Conservation (phyloP, 2,113 vertebrate genomes). For the Ginglymostoma cirratum region DNA sequence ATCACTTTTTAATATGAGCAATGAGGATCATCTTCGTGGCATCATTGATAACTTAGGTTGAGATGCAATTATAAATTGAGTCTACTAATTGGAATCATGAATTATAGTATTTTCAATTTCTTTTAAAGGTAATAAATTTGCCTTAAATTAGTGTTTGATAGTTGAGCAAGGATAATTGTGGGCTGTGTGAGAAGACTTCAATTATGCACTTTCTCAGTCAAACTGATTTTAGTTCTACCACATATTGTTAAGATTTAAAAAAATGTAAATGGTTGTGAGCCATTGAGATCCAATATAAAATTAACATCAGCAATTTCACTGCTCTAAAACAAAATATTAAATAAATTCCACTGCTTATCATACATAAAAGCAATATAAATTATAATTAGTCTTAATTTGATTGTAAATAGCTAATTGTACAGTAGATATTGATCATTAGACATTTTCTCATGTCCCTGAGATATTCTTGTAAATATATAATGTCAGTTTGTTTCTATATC, state of each 20-base stretch:
- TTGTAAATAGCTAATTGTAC: not conserved
- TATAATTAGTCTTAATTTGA: not conserved
- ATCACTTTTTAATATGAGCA: not conserved
- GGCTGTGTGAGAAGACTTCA: not conserved
- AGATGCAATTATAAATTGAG: not conserved
- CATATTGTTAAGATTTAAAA: not conserved
- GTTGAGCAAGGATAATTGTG: slow-evolving; percentile 5
- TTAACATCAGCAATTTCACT: not conserved
- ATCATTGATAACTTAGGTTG: not conserved
- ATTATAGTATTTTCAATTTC: not conserved
- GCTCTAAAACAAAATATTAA: not conserved
- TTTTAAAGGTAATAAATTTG: not conserved
- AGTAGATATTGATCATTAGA: not conserved
- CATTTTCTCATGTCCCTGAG: not conserved
- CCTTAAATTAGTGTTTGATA: not conserved
- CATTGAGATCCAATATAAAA: not conserved
- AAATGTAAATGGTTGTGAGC: not conserved
- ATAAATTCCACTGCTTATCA: not conserved
- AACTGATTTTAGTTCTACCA: not conserved
- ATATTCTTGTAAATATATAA: not conserved
- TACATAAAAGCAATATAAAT: not conserved
- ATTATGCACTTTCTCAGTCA: not conserved
- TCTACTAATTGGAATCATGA: not conserved
- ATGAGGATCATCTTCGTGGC: not conserved
- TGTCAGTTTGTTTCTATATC: not conserved